A percentile compares a stretch with the other conserved stretches of the same genome.
phyloP scores from a whole-genome alignment of 2,797 vertebrate species.

The Paratrypauchen microcephalus region DNA sequence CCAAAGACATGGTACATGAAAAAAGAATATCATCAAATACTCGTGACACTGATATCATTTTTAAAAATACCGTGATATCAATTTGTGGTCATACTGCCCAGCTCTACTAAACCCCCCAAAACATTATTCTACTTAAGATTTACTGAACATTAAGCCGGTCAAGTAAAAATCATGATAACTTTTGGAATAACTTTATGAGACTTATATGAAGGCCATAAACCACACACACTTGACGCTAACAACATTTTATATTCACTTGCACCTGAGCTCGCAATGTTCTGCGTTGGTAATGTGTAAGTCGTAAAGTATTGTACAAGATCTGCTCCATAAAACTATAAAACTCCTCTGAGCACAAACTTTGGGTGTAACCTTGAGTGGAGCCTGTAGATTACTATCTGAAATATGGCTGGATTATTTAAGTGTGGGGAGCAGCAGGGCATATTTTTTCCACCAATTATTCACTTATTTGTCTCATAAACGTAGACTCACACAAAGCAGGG shows the following conservation, averaged over 20 bases:
- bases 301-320: not conserved
- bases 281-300: not conserved
- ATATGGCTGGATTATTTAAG: not conserved
- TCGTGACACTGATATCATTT: no score
- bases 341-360: not conserved
- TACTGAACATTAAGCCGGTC: no score
- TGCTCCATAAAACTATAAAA: not conserved
- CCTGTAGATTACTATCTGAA: not conserved
- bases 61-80: no score
- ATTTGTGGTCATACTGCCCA: no score
- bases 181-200: no score
- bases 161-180: no score
- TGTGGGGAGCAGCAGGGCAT: not conserved
- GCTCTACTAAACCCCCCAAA: no score
- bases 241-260: not conserved
- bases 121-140: no score
- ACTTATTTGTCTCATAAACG: slow-evolving; percentile 17
- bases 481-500: not conserved
- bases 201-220: not conserved
- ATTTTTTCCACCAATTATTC: not conserved
- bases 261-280: not conserved
- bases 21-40: no score
- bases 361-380: not conserved
- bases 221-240: not conserved
- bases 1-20: no score